Evolutionary conservation across 2,113 vertebrate species (phyloP).

Genomic region (Phycodurus eques): DNA sequence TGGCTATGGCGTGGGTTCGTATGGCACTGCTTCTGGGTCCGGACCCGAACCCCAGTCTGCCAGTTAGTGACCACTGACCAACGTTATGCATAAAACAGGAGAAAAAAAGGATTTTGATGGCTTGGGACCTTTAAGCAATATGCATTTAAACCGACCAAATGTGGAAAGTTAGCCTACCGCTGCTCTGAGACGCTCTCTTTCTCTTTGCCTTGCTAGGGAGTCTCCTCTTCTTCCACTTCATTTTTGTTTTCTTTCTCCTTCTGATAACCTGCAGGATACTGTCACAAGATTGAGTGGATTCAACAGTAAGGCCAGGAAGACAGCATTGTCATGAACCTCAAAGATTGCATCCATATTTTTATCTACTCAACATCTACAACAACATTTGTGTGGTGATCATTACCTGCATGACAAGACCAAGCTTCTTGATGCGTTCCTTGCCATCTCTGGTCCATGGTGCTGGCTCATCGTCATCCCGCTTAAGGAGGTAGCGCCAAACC

Average conservation of each 20-base stretch:
- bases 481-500: constrained; percentile 92
- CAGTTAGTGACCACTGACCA: too few relatives aligned
- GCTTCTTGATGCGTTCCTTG: constrained; percentile 89
- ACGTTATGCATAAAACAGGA: too few relatives aligned
- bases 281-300: constrained; percentile 3
- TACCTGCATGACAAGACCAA: constrained; percentile 93
- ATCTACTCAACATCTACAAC: background rate
- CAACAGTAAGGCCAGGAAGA: background rate
- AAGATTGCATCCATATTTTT: too few relatives aligned
- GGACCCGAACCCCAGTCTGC: too few relatives aligned
- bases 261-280: constrained; percentile 97
- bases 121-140: background rate
- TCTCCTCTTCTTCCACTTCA: constrained; percentile 62
- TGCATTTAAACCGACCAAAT: background rate
- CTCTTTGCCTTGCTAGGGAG: constrained; percentile 81
- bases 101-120: too few relatives aligned
- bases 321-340: background rate
- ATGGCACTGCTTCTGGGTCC: too few relatives aligned
- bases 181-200: constrained; percentile 83
- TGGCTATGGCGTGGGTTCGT: too few relatives aligned
- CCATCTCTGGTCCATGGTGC: constrained; percentile 95
- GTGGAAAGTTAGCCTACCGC: constrained; percentile 40
- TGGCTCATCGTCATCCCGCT: constrained; percentile 87
- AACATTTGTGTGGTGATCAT: background rate
- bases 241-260: constrained; percentile 87